A percentile compares a stretch with the other conserved stretches of the same genome.
phyloP scores from a whole-genome alignment of 1,140 invertebrate species.

The Solen grandis region DNA sequence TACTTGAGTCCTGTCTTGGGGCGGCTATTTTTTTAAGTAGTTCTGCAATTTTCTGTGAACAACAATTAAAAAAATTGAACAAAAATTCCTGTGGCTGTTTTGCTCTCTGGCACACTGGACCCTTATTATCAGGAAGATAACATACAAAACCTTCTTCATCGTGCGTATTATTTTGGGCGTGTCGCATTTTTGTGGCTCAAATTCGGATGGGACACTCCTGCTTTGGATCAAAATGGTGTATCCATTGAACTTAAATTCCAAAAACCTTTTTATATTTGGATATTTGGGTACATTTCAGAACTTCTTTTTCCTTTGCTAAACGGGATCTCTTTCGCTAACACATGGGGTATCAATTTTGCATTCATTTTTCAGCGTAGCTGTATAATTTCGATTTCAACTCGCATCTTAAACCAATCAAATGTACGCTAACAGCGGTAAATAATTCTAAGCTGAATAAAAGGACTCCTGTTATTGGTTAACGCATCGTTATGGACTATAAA shows the following conservation, averaged over 20 bases:
- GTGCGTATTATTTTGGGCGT: background rate
- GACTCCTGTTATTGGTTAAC: too few relatives aligned
- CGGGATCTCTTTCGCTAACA: background rate
- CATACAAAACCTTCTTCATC: slow-evolving; percentile 14
- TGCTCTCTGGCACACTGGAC: background rate
- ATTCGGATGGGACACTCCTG: slow-evolving; percentile 4
- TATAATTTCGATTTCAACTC: too few relatives aligned
- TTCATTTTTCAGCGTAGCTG: too few relatives aligned
- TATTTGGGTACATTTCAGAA: background rate
- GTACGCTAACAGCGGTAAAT: too few relatives aligned
- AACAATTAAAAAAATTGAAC: slow-evolving; percentile 7
- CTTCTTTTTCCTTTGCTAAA: background rate
- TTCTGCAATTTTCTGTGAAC: too few relatives aligned
- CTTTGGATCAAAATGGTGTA: slow-evolving; percentile 13
- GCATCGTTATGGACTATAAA: too few relatives aligned
- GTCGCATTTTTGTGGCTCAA: background rate
- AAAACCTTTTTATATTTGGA: background rate
- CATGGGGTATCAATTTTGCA: slow-evolving; percentile 17
- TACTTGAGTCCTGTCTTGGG: too few relatives aligned
- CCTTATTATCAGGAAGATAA: background rate
- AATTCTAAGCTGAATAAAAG: too few relatives aligned
- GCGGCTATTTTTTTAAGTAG: too few relatives aligned
- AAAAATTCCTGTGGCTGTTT: slow-evolving; percentile 11
- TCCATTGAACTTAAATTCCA: background rate
- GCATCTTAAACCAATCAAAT: too few relatives aligned